Percentiles rank a stretch among this genome's conserved stretches.
Conservation (phyloP, 37 sponge, comb jelly and placozoan genomes). For the Axinella damicornis region DNA sequence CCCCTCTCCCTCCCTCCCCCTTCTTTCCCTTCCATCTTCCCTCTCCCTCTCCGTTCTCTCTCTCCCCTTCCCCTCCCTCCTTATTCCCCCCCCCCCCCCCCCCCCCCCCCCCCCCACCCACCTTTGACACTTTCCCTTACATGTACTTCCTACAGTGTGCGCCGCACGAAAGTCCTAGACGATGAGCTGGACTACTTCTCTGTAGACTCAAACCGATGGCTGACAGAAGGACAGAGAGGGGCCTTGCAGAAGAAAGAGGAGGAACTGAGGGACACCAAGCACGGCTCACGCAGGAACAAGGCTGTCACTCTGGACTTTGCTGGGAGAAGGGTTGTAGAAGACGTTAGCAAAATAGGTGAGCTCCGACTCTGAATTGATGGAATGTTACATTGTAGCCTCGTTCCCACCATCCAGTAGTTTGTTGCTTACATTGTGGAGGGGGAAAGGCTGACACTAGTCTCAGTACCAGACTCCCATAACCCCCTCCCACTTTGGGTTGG, state of each 20-base stretch:
- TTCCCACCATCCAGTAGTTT: too few species aligned
- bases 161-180: conserved; percentile 89
- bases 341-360: conserved; percentile 46
- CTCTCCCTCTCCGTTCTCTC: neutral
- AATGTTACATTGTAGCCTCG: too few species aligned
- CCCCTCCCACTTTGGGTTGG: too few species aligned
- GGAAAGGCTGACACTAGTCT: too few species aligned
- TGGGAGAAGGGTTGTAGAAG: conserved; percentile 82
- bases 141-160: conserved; percentile 26
- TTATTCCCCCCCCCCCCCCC: neutral
- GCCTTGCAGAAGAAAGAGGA: conserved; percentile 65
- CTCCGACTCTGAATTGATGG: too few species aligned
- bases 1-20: neutral
- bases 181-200: conserved; percentile 93
- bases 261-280: conserved; percentile 55
- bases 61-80: neutral
- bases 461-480: too few species aligned
- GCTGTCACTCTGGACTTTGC: conserved; percentile 91
- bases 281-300: conserved; percentile 55
- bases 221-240: conserved; percentile 66
- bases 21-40: too few species aligned
- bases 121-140: neutral
- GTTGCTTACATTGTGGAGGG: too few species aligned
- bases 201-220: conserved; percentile 78
- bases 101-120: neutral